Evolutionary conservation across 1,140 invertebrate genomes (phyloP).

Genomic region (Palaemon carinicauda): DNA sequence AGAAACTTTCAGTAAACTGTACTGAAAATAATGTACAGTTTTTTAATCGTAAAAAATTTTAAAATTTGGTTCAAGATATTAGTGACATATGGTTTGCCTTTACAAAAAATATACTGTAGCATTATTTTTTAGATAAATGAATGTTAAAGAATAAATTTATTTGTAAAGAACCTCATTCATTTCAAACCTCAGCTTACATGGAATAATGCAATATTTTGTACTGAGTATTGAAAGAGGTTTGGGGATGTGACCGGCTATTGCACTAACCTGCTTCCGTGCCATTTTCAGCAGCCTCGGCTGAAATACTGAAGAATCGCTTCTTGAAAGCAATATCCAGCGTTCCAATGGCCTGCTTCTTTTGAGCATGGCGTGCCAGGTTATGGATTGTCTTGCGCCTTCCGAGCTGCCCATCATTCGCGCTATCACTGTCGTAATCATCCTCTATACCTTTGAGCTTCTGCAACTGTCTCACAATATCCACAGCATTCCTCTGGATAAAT

Average conservation of each 20-base stretch:
- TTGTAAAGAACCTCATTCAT: too few relatives aligned
- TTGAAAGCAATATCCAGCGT: constrained; percentile 94
- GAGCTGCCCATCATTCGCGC: constrained; percentile 52
- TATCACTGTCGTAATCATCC: constrained; percentile 73
- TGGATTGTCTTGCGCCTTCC: constrained; percentile 82
- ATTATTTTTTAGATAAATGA: too few relatives aligned
- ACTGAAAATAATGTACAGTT: too few relatives aligned
- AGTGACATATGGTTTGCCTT: too few relatives aligned
- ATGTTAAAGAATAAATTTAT: too few relatives aligned
- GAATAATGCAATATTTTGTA: too few relatives aligned
- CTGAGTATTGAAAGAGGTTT: not conserved
- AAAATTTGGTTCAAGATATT: too few relatives aligned
- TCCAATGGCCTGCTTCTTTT: constrained; percentile 84
- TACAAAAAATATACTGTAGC: too few relatives aligned
- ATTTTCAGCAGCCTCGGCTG: constrained; percentile 70
- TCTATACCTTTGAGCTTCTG: constrained; percentile 88
- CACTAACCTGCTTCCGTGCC: constrained; percentile 51
- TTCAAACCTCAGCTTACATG: too few relatives aligned
- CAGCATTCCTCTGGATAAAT: constrained; percentile 87
- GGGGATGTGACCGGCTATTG: too few relatives aligned
- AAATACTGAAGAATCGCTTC: constrained; percentile 88
- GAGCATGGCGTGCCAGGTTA: constrained; percentile 83
- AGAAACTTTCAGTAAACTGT: too few relatives aligned
- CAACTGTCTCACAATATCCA: constrained; percentile 90
- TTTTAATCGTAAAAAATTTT: too few relatives aligned